A percentile compares a stretch with the other conserved stretches of the same genome.
Evolutionary conservation across 1,140 invertebrate genomes (phyloP).

Genomic region (Halotydeus destructor): DNA sequence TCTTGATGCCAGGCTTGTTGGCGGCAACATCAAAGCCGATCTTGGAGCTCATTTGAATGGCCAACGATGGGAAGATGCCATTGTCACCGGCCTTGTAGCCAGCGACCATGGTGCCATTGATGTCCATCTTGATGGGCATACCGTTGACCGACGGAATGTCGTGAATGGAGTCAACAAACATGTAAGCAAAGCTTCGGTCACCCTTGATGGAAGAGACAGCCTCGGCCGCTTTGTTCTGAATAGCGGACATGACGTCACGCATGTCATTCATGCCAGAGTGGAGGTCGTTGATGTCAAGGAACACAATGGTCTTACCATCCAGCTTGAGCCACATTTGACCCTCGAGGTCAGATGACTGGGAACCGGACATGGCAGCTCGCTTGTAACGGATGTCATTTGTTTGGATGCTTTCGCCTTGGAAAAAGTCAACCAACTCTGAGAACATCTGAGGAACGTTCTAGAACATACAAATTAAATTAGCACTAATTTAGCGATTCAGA

Average conservation of each 20-base stretch:
- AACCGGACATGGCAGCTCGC: too few relatives aligned
- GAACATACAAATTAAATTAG: too few relatives aligned
- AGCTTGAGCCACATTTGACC: slow-evolving; percentile 3
- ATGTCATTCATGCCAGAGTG: neutral
- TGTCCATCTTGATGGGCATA: slow-evolving; percentile 6
- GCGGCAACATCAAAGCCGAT: slow-evolving; percentile 4
- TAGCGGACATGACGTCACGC: neutral
- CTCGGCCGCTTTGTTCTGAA: neutral
- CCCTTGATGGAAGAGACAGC: neutral
- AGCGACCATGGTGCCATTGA: slow-evolving; percentile 9
- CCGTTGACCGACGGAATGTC: slow-evolving; percentile 9
- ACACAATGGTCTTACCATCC: slow-evolving; percentile 11
- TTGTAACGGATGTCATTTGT: neutral
- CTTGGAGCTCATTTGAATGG: neutral
- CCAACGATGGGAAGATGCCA: slow-evolving; percentile 7
- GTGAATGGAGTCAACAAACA: slow-evolving; percentile 1
- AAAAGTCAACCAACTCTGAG: neutral
- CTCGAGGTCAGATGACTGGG: neutral
- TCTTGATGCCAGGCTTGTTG: slow-evolving; percentile 1
- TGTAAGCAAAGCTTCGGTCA: slow-evolving; percentile 9
- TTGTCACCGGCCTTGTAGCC: slow-evolving; percentile 5
- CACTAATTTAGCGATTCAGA: too few relatives aligned
- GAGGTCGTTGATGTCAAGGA: slow-evolving; percentile 1
- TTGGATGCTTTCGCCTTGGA: neutral
- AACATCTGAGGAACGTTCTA: neutral